Evolutionary conservation across 2,113 vertebrate species (phyloP).

Genomic region (Erythrolamprus reginae): DNA sequence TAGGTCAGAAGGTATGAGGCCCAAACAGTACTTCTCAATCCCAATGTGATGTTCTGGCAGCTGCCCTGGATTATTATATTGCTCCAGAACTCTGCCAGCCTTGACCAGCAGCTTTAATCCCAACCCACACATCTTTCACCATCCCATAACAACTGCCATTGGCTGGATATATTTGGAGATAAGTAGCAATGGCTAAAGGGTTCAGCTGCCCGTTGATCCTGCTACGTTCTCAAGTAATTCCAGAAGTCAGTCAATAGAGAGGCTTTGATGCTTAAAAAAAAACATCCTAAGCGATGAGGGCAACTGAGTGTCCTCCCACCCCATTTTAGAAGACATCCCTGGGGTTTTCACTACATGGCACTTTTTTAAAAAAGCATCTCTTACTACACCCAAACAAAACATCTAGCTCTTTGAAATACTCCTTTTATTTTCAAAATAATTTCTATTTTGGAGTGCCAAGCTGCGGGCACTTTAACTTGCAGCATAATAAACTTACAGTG

Average conservation of each 20-base stretch:
- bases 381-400: background rate
- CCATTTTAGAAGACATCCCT: no score
- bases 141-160: background rate
- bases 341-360: background rate
- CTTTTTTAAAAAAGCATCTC: no score
- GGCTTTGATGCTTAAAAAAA: background rate
- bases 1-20: background rate
- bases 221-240: no score
- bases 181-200: background rate
- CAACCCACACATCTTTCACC: background rate
- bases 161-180: background rate
- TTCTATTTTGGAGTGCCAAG: background rate
- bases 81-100: background rate
- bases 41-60: no score
- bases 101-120: background rate
- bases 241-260: background rate
- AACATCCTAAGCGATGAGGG: background rate
- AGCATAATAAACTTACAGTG: background rate
- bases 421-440: background rate
- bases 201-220: background rate
- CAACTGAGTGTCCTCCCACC: background rate
- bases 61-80: rapidly evolving
- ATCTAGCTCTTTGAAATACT: background rate
- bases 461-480: background rate
- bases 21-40: background rate